Base-by-base conservation (phyloP, 2,888 invertebrate species). In the Drosophila differens region DNA sequence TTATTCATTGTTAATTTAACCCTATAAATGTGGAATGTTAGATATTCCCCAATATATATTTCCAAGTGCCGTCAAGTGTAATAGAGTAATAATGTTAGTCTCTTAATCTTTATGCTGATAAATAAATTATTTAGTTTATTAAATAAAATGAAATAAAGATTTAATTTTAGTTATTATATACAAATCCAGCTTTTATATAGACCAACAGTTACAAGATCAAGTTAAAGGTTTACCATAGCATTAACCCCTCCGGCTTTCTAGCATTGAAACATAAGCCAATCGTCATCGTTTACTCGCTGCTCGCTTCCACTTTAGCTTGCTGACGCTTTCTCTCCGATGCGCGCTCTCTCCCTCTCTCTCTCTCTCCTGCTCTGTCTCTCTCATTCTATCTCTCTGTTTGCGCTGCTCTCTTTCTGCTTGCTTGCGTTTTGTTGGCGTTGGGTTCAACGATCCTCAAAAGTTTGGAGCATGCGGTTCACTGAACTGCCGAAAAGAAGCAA, bases 371-470 rank as follows among this genome's bases (percentile, higher is more conserved):
- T 3, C 62, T 49, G 28, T 4, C 19, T 16, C n/a, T 3, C 60
- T 49, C 22, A 41, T 44, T 4, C 28, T 28, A 25, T 32, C 63
- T 35, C 16, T 14, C 10, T 10, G 16, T 10, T 12, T 32, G 25
- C 28, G 41, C 10, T 55, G 16, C 32, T 49, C 62, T 35, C 51
- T 44, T 44, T 47, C 32, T 19, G 33, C 16, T 37, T 25, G 39
- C 49, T 19, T 60, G 33, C 61, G 22, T 35, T 19, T 47, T 35
- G 52, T 12, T 35, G 44, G 44, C 52, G 55, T 12, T 25, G 19
- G n/a, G 79, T 79, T 86, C 89, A 90, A 84, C 76, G 87, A 90
- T 83, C 85, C 77, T 63, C 76, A 51, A 68, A 85, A 79, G 71
- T 79, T 72, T 76, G 32, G 44, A 49, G 39, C 32, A 39, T 14